Evolutionary conservation across 2,888 invertebrate species (phyloP), one percentile per base, ranked within the genome.

Genomic region (Morpho deidamia): DNA sequence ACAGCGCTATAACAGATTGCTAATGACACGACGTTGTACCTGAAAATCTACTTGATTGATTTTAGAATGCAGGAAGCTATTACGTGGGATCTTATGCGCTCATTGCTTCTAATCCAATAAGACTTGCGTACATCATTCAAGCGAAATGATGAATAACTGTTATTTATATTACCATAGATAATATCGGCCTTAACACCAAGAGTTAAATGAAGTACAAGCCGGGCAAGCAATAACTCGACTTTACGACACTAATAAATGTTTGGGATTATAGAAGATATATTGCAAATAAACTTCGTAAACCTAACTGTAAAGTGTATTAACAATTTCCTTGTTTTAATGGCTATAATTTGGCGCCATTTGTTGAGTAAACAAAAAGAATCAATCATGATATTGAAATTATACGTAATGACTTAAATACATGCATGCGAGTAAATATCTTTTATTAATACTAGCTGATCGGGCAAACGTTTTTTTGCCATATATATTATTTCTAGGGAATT

Each of bases 41-140:
- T 74, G 68, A 70, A 73, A 75, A 69, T 69, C 60, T 44, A 64
- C 64, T 66, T 73, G 76, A 80, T 78, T 78, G 76, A 80, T 78
- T 77, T 76, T 72, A 70, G 74, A 78, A 74, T 70, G 70, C 68
- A 72, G 70, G 69, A 72, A 76, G 68, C 63, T 63, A 71, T 73
- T 71, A 71, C 67, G 58, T 54, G 56, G 62, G 53, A 63, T 60
- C 66, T 65, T 53, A 51, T 58, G 23, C 14, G 12, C 35, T 51
- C 41, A 53, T 54, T 56, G 53, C 60, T 60, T 44, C 49, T 54
- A 49, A 60, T 60, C 51, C 52, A 53, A 54, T 48, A 42, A 50
- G 59, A 58, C 53, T 55, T 59, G 56, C 51, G 53, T 44, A 38
- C 44, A 53, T 42, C 58, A 62, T 54, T 61, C 63, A 59, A 59